These are phyloP conservation scores for Leptura quadrifasciata DNA, from an alignment of 2,888 invertebrate genomes.

Conservation along the genomic window DNA sequence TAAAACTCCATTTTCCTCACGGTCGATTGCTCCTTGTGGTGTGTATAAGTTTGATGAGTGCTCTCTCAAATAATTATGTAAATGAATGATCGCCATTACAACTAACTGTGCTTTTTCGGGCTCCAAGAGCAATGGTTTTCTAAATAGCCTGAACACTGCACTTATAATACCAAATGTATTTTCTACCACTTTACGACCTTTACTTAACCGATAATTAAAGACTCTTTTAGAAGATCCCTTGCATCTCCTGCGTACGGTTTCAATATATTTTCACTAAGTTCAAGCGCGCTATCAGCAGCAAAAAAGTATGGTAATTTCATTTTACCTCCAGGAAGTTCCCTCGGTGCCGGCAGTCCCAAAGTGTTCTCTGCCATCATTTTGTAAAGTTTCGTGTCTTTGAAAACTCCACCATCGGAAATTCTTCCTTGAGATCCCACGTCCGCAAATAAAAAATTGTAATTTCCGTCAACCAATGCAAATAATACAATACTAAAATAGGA, in stretches of 20 bases:
- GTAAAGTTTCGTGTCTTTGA: neutral
- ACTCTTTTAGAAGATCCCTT: slow-evolving; percentile 22
- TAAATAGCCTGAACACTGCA: slow-evolving; percentile 28
- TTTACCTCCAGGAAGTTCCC: neutral
- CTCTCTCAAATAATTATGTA: slow-evolving; percentile 28
- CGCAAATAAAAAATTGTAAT: slow-evolving; percentile 25
- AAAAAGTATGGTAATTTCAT: slow-evolving; percentile 27
- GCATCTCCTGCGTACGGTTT: slow-evolving; percentile 35
- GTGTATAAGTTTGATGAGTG: neutral
- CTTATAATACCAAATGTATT: slow-evolving; percentile 26
- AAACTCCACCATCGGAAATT: slow-evolving; percentile 33
- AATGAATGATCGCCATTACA: slow-evolving; percentile 18
- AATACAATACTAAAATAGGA: slow-evolving; percentile 13
- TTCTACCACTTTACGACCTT: slow-evolving; percentile 35
- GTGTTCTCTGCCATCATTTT: neutral
- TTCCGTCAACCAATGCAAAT: neutral
- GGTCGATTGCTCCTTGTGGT: neutral
- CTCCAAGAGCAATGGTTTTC: slow-evolving; percentile 32
- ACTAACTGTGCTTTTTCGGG: slow-evolving; percentile 25
- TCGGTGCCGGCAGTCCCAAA: neutral
- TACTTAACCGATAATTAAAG: slow-evolving; percentile 39
- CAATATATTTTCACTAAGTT: slow-evolving; percentile 24
- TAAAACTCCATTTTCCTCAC: slow-evolving; percentile 1
- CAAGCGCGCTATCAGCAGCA: slow-evolving; percentile 36
- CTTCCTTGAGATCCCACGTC: slow-evolving; percentile 31